Conservation (phyloP, 2,888 invertebrate species). For the Cantharis rustica region DNA sequence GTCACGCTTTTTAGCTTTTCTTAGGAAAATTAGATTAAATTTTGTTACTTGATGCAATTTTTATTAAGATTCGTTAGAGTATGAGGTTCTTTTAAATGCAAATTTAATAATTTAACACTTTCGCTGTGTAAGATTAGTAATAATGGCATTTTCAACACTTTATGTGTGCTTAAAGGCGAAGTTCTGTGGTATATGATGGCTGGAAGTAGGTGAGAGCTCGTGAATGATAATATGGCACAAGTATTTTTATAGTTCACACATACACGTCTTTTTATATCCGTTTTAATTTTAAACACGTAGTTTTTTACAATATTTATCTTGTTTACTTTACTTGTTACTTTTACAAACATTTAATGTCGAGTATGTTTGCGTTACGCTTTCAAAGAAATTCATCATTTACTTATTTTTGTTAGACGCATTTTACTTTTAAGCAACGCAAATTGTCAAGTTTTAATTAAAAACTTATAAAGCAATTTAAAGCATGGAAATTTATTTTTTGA, state of each 20-base stretch:
- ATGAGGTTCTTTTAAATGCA: background rate
- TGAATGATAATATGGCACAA: slow-evolving; percentile 54
- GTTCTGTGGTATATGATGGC: slow-evolving; percentile 8
- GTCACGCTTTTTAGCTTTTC: slow-evolving; percentile 10
- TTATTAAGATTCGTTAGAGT: background rate
- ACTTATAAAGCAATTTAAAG: background rate
- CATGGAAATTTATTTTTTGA: background rate
- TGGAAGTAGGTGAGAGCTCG: slow-evolving; percentile 45
- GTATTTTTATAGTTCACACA: slow-evolving; percentile 49
- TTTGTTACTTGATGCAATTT: background rate
- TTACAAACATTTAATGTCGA: slow-evolving; percentile 29
- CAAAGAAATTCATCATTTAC: slow-evolving; percentile 21
- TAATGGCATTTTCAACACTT: slow-evolving; percentile 1
- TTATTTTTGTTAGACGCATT: slow-evolving; percentile 4
- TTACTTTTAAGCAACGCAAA: background rate
- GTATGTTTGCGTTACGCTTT: slow-evolving; percentile 23
- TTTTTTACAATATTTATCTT: slow-evolving; percentile 53
- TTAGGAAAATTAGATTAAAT: background rate
- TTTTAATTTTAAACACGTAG: slow-evolving; percentile 50
- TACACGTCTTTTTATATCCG: slow-evolving; percentile 49
- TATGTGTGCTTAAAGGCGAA: slow-evolving; percentile 2
- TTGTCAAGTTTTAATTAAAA: background rate
- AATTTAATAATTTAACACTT: background rate
- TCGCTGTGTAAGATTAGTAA: background rate
- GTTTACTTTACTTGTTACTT: slow-evolving; percentile 43